Conservation (phyloP, 2,113 vertebrate genomes). For the Microcebus ravelobensis region DNA sequence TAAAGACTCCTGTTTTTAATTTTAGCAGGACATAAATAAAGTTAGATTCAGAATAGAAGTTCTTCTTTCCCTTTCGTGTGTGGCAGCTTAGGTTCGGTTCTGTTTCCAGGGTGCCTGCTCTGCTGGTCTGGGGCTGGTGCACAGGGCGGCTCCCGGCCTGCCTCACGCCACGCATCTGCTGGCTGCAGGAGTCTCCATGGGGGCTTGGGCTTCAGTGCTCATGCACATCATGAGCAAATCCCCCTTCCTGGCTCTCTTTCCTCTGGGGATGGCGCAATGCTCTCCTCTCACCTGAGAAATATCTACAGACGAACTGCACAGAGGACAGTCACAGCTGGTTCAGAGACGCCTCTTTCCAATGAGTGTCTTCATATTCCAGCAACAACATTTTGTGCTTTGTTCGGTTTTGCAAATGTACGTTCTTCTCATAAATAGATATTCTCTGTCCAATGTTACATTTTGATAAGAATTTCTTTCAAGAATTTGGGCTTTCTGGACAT, state of each 20-base stretch:
- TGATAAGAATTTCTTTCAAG: neutral
- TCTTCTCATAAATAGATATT: neutral
- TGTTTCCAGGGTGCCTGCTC: neutral
- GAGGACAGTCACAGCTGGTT: too few species aligned
- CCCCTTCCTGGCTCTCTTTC: neutral
- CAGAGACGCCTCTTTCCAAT: neutral
- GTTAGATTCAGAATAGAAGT: neutral
- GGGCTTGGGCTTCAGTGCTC: too few species aligned
- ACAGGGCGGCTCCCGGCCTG: neutral
- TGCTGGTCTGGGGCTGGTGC: neutral
- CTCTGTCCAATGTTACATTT: neutral
- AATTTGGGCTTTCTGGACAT: neutral
- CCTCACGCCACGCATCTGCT: rapidly evolving
- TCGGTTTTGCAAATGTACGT: neutral
- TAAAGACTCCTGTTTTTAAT: neutral
- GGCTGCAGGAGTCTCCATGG: too few species aligned
- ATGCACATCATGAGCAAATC: neutral
- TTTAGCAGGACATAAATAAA: neutral
- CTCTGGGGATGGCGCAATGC: too few species aligned
- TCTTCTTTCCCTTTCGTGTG: neutral
- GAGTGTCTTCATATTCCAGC: neutral
- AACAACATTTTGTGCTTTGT: neutral
- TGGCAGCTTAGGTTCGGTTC: neutral
- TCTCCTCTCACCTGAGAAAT: neutral
- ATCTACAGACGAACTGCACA: neutral